phyloP scores from a whole-genome alignment of 1,140 invertebrate genomes.

The Pachypeltis micranthus region DNA sequence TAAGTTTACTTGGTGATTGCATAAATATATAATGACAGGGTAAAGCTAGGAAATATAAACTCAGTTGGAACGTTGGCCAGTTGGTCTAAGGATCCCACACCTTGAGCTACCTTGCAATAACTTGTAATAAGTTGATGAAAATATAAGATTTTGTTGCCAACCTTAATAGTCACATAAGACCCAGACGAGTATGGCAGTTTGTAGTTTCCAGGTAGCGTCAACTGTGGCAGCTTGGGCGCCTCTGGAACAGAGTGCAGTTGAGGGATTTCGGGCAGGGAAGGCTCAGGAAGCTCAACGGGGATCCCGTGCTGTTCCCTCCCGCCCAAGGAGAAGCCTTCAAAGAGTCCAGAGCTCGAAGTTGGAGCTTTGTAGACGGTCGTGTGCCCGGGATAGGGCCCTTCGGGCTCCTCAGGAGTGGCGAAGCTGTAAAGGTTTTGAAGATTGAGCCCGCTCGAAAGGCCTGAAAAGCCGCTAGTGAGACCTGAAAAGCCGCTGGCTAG shows the following conservation, averaged over 20 bases:
- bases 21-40: too few species aligned
- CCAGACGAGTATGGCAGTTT: constrained; percentile 3
- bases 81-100: too few species aligned
- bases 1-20: too few species aligned
- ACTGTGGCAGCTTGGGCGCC: constrained; percentile 13
- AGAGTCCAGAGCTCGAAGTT: neutral
- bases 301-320: neutral
- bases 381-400: constrained; percentile 2
- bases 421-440: too few species aligned
- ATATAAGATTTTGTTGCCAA: too few species aligned
- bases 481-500: neutral
- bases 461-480: neutral
- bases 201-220: constrained; percentile 13
- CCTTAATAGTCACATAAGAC: constrained; percentile 17
- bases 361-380: constrained; percentile 3
- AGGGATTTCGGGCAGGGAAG: constrained; percentile 17
- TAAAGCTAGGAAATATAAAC: too few species aligned
- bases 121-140: neutral
- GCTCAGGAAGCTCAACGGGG: constrained; percentile 15
- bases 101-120: neutral
- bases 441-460: neutral
- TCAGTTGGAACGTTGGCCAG: too few species aligned
- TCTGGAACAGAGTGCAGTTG: constrained; percentile 8
- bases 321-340: constrained; percentile 13
- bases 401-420: neutral